Base-by-base conservation (phyloP, 1,140 invertebrate genomes). In the Streblospio benedicti region DNA sequence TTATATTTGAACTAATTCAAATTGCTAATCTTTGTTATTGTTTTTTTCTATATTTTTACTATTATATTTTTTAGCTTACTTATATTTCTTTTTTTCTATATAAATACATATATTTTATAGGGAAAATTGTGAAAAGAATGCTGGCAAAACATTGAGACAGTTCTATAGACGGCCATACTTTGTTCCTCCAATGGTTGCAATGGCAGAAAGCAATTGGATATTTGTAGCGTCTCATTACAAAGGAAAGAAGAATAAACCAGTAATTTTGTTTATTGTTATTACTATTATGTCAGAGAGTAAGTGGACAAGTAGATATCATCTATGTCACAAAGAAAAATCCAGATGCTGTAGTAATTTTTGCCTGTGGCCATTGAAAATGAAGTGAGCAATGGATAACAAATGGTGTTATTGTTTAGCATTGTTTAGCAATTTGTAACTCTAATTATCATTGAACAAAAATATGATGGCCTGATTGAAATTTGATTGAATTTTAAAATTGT, bases 101-200 rank as follows among this genome's bases (percentile, higher is more conserved):
- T 49, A 14, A 16, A 56, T 4, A 16, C 18, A 47, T 14, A 23
- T 18, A 16, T 47, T n/a, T 50, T 12, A 6, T 44, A 83, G 81
- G 83, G 87, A 90, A 76, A 91, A 91, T 71, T 92, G 89, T 69
- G 86, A 89, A 60, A 84, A 85, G 27, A 80, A 84, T 56, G 85
- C 85, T 0, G 86, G 89, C 0, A 89, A 88, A 72, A 83, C 83
- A 0, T 79, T 88, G 4, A 74, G 87, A 20, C 82, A 84, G 43
- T 82, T 87, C 43, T 87, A 87, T 41, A 82, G 84, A 27, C 76
- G 86, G 25, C 88, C 88, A 0, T 86, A 87, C 59, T 88, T 89
- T 71, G 71, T 90, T 0, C 86, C 88, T 1, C 82, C 84, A 23
- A 84, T 85, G 51, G 83, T 89, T 2, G 85, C 87, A 33, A 85